A percentile compares a stretch with the other conserved stretches of the same genome.
phyloP scores from a whole-genome alignment of 2,888 invertebrate species.

The Laspeyria flexula region DNA sequence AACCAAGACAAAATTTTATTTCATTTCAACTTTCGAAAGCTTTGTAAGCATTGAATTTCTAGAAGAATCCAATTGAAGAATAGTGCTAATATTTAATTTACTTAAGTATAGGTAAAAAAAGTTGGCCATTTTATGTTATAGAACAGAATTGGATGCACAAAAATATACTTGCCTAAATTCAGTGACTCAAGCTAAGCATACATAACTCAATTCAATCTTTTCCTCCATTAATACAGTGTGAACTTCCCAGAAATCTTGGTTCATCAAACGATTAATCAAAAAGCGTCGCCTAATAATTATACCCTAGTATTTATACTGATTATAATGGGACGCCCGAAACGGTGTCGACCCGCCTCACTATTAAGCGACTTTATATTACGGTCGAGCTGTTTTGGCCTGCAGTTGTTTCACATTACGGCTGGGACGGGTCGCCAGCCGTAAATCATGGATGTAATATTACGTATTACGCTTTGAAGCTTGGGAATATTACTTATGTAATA shows the following conservation, averaged over 20 bases:
- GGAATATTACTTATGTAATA: constrained; percentile 18
- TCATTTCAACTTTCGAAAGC: too few relatives aligned
- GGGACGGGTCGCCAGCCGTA: constrained; percentile 38
- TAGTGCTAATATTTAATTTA: too few relatives aligned
- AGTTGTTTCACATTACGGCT: constrained; percentile 27
- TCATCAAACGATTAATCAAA: constrained; percentile 46
- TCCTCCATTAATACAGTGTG: constrained; percentile 28
- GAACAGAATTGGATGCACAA: too few relatives aligned
- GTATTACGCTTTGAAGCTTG: constrained; percentile 35
- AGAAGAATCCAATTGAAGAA: too few relatives aligned
- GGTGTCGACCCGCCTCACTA: constrained; percentile 44
- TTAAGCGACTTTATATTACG: constrained; percentile 23
- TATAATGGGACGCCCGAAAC: constrained; percentile 46
- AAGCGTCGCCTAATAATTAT: constrained; percentile 44
- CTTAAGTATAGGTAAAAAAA: too few relatives aligned
- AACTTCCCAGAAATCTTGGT: constrained; percentile 42
- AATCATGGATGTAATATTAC: constrained; percentile 44
- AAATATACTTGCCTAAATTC: too few relatives aligned
- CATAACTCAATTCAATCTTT: constrained; percentile 14
- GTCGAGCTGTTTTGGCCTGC: constrained; percentile 11
- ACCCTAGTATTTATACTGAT: constrained; percentile 48
- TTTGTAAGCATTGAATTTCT: too few relatives aligned
- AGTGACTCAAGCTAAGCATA: background rate
- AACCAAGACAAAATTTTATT: too few relatives aligned
- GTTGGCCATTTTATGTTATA: too few relatives aligned